phyloP scores from a whole-genome alignment of 2,888 invertebrate species.

The Subacronicta megacephala region DNA sequence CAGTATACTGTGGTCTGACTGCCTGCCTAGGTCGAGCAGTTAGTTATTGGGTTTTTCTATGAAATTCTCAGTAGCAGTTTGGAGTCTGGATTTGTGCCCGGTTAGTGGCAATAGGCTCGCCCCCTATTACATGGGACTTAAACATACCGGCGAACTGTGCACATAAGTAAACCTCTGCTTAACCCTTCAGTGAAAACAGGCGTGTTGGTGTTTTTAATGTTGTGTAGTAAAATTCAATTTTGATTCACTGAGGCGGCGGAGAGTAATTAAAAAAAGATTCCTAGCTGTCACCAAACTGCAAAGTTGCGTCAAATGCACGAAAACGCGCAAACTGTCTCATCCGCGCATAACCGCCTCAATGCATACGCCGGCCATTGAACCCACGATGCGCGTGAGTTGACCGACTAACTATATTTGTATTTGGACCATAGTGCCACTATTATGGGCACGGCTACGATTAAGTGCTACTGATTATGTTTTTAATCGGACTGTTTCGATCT shows the following conservation, averaged over 20 bases:
- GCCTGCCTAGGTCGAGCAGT: no score
- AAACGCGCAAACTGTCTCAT: constrained; percentile 27
- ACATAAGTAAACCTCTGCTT: no score
- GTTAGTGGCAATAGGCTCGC: no score
- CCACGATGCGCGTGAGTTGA: constrained; percentile 50
- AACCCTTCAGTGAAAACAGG: no score
- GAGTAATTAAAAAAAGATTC: not conserved
- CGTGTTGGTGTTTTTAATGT: no score
- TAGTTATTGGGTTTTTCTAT: no score
- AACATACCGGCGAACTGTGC: no score
- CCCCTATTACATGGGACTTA: no score
- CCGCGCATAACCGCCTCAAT: constrained; percentile 30
- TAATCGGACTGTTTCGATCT: constrained; percentile 25
- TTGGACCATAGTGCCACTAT: constrained; percentile 45
- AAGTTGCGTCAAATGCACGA: constrained; percentile 30
- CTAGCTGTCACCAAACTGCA: constrained; percentile 8
- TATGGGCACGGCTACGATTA: constrained; percentile 44
- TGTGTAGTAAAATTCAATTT: no score
- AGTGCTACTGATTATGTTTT: constrained; percentile 43
- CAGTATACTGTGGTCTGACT: no score
- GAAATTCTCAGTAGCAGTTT: no score
- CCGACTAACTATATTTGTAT: constrained; percentile 57
- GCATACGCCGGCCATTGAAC: constrained; percentile 46
- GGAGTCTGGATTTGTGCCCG: no score
- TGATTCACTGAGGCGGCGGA: not conserved